Evolutionary conservation across 2,113 vertebrate species (phyloP).

Genomic region (Sceloporus undulatus): DNA sequence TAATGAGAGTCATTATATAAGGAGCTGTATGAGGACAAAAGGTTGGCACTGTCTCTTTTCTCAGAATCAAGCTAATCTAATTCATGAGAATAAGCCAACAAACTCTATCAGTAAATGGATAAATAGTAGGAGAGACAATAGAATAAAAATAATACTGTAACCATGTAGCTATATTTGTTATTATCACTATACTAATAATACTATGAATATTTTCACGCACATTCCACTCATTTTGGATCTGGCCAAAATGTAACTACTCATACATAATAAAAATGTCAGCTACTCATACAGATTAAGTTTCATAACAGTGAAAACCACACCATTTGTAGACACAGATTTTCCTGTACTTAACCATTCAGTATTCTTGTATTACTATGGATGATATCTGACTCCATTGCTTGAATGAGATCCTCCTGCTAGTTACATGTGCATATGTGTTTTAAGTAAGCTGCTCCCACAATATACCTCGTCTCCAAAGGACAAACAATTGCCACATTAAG

Average conservation of each 20-base stretch:
- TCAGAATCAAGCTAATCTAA: slow-evolving; percentile 1
- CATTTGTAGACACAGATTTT: background rate
- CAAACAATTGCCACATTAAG: background rate
- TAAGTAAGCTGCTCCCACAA: background rate
- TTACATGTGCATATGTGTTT: background rate
- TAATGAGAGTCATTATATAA: background rate
- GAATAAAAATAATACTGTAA: background rate
- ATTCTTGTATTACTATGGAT: background rate
- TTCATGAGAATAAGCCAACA: background rate
- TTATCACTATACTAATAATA: background rate
- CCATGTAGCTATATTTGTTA: background rate
- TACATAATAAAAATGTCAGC: background rate
- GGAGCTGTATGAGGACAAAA: background rate
- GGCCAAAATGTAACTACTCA: too few species aligned
- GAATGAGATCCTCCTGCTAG: background rate
- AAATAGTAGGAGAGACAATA: background rate
- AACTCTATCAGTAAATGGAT: background rate
- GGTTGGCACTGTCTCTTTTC: background rate
- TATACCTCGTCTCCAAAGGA: background rate
- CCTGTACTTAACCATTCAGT: background rate
- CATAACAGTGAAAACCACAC: background rate
- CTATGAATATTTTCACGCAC: background rate
- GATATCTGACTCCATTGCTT: background rate
- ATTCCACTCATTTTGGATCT: background rate
- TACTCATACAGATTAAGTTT: background rate